Conservation (phyloP, 2,797 vertebrate genomes). For the Diplodus sargus region DNA sequence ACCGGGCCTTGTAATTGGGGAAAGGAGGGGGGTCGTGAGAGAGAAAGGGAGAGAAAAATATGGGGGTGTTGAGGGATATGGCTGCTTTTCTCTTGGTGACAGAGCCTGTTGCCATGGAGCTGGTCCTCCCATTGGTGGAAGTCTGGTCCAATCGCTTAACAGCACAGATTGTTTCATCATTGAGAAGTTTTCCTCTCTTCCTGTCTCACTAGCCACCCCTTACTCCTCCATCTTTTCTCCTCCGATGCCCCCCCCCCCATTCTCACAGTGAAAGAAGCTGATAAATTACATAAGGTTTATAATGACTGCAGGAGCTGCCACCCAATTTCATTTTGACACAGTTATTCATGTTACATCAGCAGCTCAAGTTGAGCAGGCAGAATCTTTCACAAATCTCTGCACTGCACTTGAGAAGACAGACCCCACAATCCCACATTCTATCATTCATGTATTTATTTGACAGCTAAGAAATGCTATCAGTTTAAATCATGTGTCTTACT, state of each 20-base stretch:
- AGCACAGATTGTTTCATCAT: constrained; percentile 88
- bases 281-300: constrained; percentile 79
- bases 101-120: constrained; percentile 95
- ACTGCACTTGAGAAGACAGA: constrained; percentile 27
- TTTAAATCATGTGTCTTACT: constrained; percentile 1
- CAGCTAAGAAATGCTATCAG: constrained; percentile 3
- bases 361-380: constrained; percentile 36
- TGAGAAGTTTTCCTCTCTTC: constrained; percentile 87
- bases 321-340: constrained; percentile 67
- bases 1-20: constrained; percentile 76
- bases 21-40: constrained; percentile 70
- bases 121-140: constrained; percentile 88
- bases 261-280: constrained; percentile 61
- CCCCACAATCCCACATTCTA: constrained; percentile 5
- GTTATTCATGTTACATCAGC: constrained; percentile 57
- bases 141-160: constrained; percentile 87
- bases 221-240: constrained; percentile 61
- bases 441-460: constrained; percentile 20
- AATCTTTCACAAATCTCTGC: constrained; percentile 44
- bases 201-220: constrained; percentile 71
- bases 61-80: constrained; percentile 84
- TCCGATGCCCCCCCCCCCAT: constrained; percentile 6
- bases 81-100: constrained; percentile 91
- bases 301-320: constrained; percentile 67
- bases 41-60: constrained; percentile 75